A percentile compares a stretch with the other conserved stretches of the same genome.
phyloP scores from a whole-genome alignment of 2,113 vertebrate species.

The Ginglymostoma cirratum region DNA sequence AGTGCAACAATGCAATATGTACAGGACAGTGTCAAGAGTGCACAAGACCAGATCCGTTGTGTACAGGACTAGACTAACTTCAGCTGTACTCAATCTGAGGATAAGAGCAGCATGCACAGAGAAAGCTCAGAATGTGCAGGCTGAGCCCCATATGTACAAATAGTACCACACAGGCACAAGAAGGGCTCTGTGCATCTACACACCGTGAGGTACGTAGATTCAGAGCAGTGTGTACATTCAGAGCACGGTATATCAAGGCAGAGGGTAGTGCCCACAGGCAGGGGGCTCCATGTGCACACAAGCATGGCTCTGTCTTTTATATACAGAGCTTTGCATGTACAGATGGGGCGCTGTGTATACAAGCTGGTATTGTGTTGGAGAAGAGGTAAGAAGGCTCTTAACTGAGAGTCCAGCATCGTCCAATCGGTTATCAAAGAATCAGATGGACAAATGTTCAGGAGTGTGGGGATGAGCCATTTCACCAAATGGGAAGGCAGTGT shows the following conservation, averaged over 20 bases:
- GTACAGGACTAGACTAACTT: background rate
- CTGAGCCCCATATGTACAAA: too few species aligned
- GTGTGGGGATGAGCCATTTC: too few species aligned
- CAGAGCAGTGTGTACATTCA: too few species aligned
- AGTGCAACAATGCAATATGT: background rate
- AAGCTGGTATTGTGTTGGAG: background rate
- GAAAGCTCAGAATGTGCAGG: too few species aligned
- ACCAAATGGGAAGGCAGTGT: background rate
- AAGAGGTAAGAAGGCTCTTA: background rate
- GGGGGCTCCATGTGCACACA: background rate
- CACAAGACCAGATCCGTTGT: too few species aligned
- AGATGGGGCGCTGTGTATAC: background rate
- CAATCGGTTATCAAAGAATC: background rate
- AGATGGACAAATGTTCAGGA: background rate
- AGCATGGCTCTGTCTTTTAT: too few species aligned
- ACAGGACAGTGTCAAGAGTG: background rate
- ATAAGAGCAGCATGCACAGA: background rate
- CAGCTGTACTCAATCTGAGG: too few species aligned
- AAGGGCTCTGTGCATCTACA: too few species aligned
- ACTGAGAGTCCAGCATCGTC: background rate
- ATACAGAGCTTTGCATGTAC: background rate
- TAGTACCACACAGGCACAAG: too few species aligned
- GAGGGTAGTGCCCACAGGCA: too few species aligned
- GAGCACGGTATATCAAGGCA: too few species aligned
- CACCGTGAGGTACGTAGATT: too few species aligned